Conservation (phyloP, 2,113 vertebrate species). For the Hydrolagus affinis region DNA sequence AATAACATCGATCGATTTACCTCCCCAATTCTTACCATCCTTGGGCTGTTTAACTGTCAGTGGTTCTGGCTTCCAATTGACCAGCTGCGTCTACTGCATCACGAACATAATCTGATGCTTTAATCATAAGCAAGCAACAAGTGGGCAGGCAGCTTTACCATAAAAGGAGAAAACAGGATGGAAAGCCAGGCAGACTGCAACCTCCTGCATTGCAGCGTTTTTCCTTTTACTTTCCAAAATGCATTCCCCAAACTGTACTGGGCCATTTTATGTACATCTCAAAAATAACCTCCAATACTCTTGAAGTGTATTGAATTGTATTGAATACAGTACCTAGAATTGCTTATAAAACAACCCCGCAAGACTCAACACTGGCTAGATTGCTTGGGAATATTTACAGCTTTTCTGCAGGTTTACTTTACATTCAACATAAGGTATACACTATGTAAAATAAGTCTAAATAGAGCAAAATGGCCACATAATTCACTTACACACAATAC, state of each 20-base stretch:
- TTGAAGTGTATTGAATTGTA: not conserved
- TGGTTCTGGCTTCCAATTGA: conserved; percentile 39
- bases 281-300: not conserved
- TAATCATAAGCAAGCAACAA: conserved; percentile 44
- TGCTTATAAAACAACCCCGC: not conserved
- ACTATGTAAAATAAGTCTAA: too few species aligned
- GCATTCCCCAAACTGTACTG: not conserved
- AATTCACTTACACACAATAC: too few species aligned
- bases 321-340: not conserved
- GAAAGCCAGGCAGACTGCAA: conserved; percentile 32
- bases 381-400: not conserved
- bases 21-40: not conserved
- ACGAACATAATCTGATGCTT: conserved; percentile 46
- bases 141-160: conserved; percentile 51
- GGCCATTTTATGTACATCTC: not conserved
- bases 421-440: too few species aligned
- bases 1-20: not conserved
- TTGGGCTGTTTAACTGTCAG: not conserved
- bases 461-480: too few species aligned
- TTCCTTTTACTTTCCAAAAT: conserved; percentile 40
- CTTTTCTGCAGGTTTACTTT: not conserved
- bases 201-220: conserved; percentile 36
- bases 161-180: conserved; percentile 58
- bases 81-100: conserved; percentile 45
- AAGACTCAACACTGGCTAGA: not conserved